phyloP scores from a whole-genome alignment of 2,797 vertebrate genomes.

The Gymnothorax javanicus region DNA sequence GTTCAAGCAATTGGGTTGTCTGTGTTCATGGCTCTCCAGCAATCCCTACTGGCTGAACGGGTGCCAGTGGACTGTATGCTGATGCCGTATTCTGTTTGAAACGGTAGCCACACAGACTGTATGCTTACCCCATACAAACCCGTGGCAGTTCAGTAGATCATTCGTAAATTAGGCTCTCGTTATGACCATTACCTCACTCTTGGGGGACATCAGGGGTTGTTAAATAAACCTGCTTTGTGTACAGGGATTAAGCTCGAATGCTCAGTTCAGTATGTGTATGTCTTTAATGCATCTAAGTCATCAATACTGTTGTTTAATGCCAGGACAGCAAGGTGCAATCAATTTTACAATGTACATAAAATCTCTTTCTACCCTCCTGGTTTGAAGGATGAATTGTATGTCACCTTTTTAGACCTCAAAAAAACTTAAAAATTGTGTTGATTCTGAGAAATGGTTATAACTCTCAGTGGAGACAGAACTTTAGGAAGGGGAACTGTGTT shows the following conservation, averaged over 20 bases:
- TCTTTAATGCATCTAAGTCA: constrained; percentile 12
- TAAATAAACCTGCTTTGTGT: not conserved
- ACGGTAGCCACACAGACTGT: not conserved
- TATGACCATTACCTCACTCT: constrained; percentile 1
- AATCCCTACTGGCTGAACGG: too few relatives aligned
- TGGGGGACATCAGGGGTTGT: not conserved
- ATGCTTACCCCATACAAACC: not conserved
- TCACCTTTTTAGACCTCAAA: not conserved
- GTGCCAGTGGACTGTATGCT: not conserved
- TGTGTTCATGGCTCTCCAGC: too few relatives aligned
- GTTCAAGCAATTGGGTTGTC: too few relatives aligned
- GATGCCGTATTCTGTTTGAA: not conserved
- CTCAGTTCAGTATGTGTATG: not conserved
- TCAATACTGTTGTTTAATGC: not conserved
- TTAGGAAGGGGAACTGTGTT: not conserved
- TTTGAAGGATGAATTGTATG: not conserved
- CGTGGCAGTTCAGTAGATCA: not conserved
- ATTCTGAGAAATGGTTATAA: not conserved
- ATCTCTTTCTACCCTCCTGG: not conserved
- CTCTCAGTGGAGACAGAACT: not conserved
- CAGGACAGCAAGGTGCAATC: not conserved
- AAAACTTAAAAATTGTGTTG: not conserved
- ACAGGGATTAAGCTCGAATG: not conserved
- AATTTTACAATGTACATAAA: not conserved
- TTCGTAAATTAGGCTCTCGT: not conserved